Conservation (phyloP, 2,113 vertebrate genomes). For the Loxodonta africana region DNA sequence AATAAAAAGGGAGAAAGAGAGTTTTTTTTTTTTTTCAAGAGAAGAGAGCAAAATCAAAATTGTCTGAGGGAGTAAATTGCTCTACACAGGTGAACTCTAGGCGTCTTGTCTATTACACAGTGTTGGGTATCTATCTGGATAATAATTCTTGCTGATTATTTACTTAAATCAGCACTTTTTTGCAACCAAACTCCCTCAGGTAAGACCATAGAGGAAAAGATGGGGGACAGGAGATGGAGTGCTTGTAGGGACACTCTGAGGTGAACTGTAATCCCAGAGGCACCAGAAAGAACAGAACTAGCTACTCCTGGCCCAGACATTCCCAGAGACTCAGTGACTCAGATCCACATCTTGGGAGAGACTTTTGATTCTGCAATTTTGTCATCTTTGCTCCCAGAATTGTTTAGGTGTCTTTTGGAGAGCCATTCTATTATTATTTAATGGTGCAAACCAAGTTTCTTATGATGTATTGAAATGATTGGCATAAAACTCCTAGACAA, state of each 20-base stretch:
- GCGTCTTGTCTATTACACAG: not conserved
- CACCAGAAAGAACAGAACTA: not conserved
- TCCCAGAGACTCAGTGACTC: not conserved
- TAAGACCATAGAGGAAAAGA: not conserved
- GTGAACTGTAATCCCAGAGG: not conserved
- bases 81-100: not conserved
- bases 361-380: not conserved
- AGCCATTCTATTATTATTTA: not conserved
- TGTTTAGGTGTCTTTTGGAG: not conserved
- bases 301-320: too few species aligned
- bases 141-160: not conserved
- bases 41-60: not conserved
- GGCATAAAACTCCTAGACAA: not conserved
- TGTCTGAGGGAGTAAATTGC: not conserved
- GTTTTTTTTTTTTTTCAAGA: not conserved
- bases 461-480: not conserved
- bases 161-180: not conserved
- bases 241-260: not conserved
- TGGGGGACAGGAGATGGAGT: not conserved
- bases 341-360: not conserved
- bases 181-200: not conserved
- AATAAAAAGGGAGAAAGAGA: not conserved
- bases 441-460: not conserved
- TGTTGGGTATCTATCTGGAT: not conserved
- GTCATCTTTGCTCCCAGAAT: not conserved